Conservation (phyloP, 2,888 invertebrate species). For the Cartodere bifasciata region DNA sequence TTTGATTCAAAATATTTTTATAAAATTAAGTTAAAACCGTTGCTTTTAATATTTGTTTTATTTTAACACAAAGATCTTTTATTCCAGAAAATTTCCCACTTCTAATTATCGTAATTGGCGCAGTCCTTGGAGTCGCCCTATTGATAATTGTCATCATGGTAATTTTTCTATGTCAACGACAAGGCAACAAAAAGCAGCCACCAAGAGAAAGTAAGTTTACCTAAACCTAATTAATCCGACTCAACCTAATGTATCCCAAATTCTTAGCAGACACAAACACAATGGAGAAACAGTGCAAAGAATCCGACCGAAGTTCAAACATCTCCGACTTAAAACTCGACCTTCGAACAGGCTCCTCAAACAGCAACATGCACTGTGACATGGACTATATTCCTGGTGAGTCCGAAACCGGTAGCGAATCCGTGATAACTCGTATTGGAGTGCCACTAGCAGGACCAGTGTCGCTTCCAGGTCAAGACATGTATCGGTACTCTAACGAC, state of each 20-base stretch:
- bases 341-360: conserved; percentile 69
- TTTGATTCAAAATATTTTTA: conserved; percentile 10
- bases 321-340: conserved; percentile 87
- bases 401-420: conserved; percentile 42
- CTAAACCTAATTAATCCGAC: not conserved
- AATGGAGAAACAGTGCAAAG: conserved; percentile 48
- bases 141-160: conserved; percentile 73
- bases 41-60: no score
- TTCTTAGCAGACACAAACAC: conserved; percentile 39
- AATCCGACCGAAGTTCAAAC: conserved; percentile 82
- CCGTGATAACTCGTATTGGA: conserved; percentile 44
- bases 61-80: no score
- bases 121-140: conserved; percentile 76
- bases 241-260: conserved; percentile 1
- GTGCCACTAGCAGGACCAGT: conserved; percentile 70
- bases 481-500: conserved; percentile 59
- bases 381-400: conserved; percentile 46
- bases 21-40: no score
- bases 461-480: conserved; percentile 56
- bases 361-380: conserved; percentile 48
- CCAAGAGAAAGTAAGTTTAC: conserved; percentile 32
- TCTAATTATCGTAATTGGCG: conserved; percentile 71
- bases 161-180: conserved; percentile 67
- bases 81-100: conserved; percentile 63
- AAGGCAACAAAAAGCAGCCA: conserved; percentile 43